Percentiles rank a stretch among this genome's conserved stretches.
Conservation (phyloP, 2,113 vertebrate species). For the Phoxinus phoxinus region DNA sequence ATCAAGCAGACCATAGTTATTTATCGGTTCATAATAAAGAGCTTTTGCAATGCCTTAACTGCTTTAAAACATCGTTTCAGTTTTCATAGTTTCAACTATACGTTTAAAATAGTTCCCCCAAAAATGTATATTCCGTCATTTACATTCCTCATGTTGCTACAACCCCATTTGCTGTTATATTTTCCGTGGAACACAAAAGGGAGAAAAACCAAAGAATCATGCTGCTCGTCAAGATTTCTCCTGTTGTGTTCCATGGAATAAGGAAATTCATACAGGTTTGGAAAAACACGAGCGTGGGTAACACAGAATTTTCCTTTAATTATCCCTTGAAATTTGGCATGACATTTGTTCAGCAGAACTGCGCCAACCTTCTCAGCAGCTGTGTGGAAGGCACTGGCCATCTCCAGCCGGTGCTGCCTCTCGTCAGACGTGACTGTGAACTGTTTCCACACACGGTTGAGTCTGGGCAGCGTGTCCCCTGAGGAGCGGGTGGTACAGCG, state of each 20-base stretch:
- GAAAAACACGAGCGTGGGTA: not conserved
- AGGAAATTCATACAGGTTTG: not conserved
- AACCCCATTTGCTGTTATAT: not conserved
- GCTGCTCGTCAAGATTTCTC: not conserved
- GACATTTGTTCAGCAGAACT: not conserved
- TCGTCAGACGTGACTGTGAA: conserved; percentile 93
- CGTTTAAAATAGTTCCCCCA: not conserved
- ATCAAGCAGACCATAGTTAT: not conserved
- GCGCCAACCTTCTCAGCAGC: conserved; percentile 86
- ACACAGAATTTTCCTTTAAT: not conserved
- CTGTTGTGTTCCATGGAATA: not conserved
- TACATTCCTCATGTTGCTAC: not conserved
- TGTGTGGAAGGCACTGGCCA: conserved; percentile 87
- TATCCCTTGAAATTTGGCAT: not conserved
- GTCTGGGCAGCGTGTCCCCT: conserved; percentile 91
- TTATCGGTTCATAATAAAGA: not conserved
- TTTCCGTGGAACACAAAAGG: not conserved
- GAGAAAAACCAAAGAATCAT: not conserved
- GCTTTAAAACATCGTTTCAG: too few relatives aligned
- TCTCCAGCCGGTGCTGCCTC: conserved; percentile 89
- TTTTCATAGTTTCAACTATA: not conserved
- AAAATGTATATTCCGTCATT: not conserved
- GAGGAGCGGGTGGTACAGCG: conserved; percentile 94
- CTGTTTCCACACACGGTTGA: conserved; percentile 98
- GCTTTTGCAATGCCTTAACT: too few relatives aligned